Evolutionary conservation across 2,113 vertebrate species (phyloP), one percentile per base, ranked within the genome.

Genomic region (Platycercus adscitus): DNA sequence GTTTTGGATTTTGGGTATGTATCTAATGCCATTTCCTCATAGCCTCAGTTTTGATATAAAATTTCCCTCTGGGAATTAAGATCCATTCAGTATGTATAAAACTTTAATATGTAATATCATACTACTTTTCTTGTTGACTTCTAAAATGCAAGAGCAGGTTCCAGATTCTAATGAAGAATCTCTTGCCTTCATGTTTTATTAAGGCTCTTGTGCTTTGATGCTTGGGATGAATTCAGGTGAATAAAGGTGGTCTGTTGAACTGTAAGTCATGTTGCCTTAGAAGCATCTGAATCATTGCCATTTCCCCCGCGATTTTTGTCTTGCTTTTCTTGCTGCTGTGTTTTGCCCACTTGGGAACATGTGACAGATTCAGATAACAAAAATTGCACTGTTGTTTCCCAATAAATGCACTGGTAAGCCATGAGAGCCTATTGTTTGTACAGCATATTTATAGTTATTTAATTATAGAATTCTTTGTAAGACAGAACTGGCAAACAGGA

Each of bases 31-130:
- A 24, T 94, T 97, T 95, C 50, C 61, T 96, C 41, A 49, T 17
- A 68, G 80, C 60, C 88, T 85, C 56, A n/a, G 18, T 77, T 97
- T 85, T 25, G 44, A 83, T 91, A 46, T 23, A 88, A 92, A 89
- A 9, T 58, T 77, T 58, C 44, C 93, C 68, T 91, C 41, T 93
- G 95, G 94, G 96, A 95, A 95, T 95, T 95, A 33, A 82, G 49
- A 72, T 77, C 76, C 75, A 58, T 96, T 94, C 80, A 88, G 44
- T 37, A 81, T 61, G 9, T 86, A 91, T 95, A 70, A 95, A 95
- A 91, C 23, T 79, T 96, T 94, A 63, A 88, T 64, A 47, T 85
- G 70, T 75, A 65, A 65, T 86, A 44, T 58, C 63, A 10, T 64
- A n/a, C 49, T 7, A 90, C 92, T 95, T 89, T 72, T 73, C 53